Percentiles rank a stretch among this genome's conserved stretches.
These are phyloP conservation scores for Vollenhovia emeryi DNA, from an alignment of 1,140 invertebrate genomes.

Conservation along the genomic window DNA sequence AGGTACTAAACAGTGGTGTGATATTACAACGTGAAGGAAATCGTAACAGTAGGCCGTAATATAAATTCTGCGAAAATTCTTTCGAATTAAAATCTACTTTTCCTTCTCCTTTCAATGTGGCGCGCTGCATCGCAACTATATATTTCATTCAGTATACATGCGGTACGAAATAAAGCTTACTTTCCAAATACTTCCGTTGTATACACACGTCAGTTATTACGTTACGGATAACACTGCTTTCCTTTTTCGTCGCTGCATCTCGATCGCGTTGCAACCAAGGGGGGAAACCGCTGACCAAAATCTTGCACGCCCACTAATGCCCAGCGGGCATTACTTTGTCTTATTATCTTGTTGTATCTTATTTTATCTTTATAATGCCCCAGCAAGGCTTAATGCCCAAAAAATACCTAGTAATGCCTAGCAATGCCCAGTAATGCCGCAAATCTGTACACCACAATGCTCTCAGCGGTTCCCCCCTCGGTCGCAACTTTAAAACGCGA, in stretches of 20 bases:
- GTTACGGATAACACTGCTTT: not conserved
- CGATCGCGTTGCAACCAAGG: not conserved
- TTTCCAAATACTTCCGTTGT: not conserved
- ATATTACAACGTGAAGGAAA: not conserved
- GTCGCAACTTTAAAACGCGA: slow-evolving; percentile 11
- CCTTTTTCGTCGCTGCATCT: not conserved
- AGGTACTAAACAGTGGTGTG: not conserved
- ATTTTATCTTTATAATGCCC: too few relatives aligned
- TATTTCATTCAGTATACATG: not conserved
- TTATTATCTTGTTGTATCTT: too few relatives aligned
- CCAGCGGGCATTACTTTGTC: too few relatives aligned
- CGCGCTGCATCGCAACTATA: not conserved
- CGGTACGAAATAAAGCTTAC: not conserved
- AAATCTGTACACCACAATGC: too few relatives aligned
- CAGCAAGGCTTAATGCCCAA: too few relatives aligned
- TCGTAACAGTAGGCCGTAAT: not conserved
- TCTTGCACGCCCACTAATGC: too few relatives aligned
- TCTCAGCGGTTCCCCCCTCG: too few relatives aligned
- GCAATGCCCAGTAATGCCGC: too few relatives aligned
- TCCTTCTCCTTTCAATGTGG: not conserved
- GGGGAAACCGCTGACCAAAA: too few relatives aligned
- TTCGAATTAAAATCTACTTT: not conserved
- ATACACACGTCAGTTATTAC: not conserved
- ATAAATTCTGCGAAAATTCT: slow-evolving; percentile 5
- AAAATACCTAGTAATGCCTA: too few relatives aligned